Base-by-base conservation (phyloP, 2,113 vertebrate genomes). In the Xiphias gladius region DNA sequence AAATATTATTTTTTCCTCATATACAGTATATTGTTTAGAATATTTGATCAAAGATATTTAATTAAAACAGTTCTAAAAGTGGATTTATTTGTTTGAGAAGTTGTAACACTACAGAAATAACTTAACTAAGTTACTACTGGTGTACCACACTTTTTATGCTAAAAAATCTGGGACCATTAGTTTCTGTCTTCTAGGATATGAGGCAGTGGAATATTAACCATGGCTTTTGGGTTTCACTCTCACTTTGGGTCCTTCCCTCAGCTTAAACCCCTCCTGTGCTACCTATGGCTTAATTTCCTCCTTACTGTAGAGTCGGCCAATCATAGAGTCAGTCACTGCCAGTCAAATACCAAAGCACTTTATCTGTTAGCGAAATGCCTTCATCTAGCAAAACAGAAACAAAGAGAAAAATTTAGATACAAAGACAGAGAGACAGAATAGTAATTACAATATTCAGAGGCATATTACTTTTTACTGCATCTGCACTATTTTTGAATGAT, bases 261-360 rank as follows among this genome's bases (percentile, higher is more conserved):
- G 71, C n/a, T 65, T 35, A 52, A 70, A n/a, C 16, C 30, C 28
- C 7, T 14, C 19, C 6, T 11, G 5, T 28, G 26, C 32, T 61
- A 14, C 77, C 32, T 37, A 26, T 50, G 39, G 55, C 24, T 85
- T 91, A n/a, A 91, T 89, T 89, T 92, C 83, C 88, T 89, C 43
- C 46, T 30, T 26, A 20, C 72, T 72, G 81, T 68, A 57, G 55
- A 65, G 30, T 67, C 79, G 82, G 82, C 58, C 87, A 92, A 57
- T 88, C 86, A 82, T 39, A 50, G 55, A 72, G 78, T 77, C 86
- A 77, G 46, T 82, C 61, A 61, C 30, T 57, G 73, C 20, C 22
- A 46, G 65, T 59, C 58, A 74, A 73, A 76, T 50, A 57, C 20
- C n/a, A 73, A 16, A 50, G 43, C 43, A 39, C 9, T 76, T 79